phyloP scores from a whole-genome alignment of 92 coral and sea anemone species.

The Porites cylindrica region DNA sequence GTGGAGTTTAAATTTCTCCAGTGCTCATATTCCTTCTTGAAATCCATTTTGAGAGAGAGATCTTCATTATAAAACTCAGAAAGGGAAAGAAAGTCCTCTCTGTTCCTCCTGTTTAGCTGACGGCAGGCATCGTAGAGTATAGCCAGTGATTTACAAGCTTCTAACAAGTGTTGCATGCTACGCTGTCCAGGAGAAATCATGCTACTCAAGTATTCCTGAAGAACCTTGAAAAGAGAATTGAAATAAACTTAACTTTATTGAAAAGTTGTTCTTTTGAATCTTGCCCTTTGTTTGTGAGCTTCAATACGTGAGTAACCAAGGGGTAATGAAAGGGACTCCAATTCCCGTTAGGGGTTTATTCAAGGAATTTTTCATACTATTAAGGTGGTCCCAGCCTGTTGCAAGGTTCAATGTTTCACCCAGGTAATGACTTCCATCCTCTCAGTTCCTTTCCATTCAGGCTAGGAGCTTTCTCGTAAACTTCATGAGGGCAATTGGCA shows the following conservation, averaged over 20 bases:
- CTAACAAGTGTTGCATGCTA: slow-evolving; percentile 74
- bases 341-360: too few relatives aligned
- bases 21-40: slow-evolving; percentile 93
- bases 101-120: slow-evolving; percentile 20
- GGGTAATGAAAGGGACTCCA: too few relatives aligned
- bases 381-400: too few relatives aligned
- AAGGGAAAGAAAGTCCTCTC: slow-evolving; percentile 53
- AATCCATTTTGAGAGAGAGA: slow-evolving; percentile 92
- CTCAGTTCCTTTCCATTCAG: too few relatives aligned
- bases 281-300: too few relatives aligned
- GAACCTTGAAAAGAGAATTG: slow-evolving; percentile 51
- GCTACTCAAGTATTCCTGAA: slow-evolving; percentile 79
- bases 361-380: too few relatives aligned
- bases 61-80: slow-evolving; percentile 92
- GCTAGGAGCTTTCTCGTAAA: too few relatives aligned
- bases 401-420: too few relatives aligned
- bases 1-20: slow-evolving; percentile 62
- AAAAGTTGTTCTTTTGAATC: too few relatives aligned
- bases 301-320: too few relatives aligned
- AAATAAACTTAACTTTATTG: background rate
- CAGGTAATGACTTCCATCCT: too few relatives aligned
- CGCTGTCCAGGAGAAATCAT: slow-evolving; percentile 82
- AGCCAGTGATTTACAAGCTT: slow-evolving; percentile 72
- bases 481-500: too few relatives aligned
- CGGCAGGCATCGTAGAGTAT: slow-evolving; percentile 76